Conservation (phyloP, 1,140 invertebrate genomes). For the Magallana ariakensis region DNA sequence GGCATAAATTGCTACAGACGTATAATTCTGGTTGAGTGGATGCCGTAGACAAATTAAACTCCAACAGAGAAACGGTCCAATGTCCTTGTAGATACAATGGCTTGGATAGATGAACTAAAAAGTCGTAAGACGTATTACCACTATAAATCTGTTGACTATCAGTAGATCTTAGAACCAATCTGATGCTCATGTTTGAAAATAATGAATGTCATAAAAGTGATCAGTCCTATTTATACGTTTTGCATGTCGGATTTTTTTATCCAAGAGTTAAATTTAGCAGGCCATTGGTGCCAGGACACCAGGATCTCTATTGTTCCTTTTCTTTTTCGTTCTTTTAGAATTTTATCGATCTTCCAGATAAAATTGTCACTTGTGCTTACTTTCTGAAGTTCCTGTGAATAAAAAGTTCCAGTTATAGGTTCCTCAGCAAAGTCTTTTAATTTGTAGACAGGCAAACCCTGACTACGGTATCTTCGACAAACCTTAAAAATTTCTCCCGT, state of each 20-base stretch:
- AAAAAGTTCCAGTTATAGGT: constrained; percentile 34
- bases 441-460: constrained; percentile 35
- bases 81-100: background rate
- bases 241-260: constrained; percentile 11
- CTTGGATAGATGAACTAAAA: constrained; percentile 9
- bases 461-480: background rate
- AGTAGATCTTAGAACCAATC: constrained; percentile 21
- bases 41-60: constrained; percentile 3
- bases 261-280: constrained; percentile 50
- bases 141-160: constrained; percentile 4
- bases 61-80: constrained; percentile 10
- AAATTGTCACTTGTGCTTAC: constrained; percentile 13
- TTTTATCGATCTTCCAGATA: constrained; percentile 37
- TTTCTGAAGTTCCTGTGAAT: constrained; percentile 37
- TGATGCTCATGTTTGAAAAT: background rate
- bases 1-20: no score
- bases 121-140: background rate
- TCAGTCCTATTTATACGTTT: background rate
- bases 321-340: constrained; percentile 10
- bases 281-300: constrained; percentile 41
- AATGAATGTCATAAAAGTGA: background rate
- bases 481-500: constrained; percentile 47
- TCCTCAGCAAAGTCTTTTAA: constrained; percentile 21
- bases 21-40: background rate
- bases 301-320: background rate